Evolutionary conservation across 2,113 vertebrate species (phyloP), one percentile per base, ranked within the genome.

Genomic region (Cervus canadensis): DNA sequence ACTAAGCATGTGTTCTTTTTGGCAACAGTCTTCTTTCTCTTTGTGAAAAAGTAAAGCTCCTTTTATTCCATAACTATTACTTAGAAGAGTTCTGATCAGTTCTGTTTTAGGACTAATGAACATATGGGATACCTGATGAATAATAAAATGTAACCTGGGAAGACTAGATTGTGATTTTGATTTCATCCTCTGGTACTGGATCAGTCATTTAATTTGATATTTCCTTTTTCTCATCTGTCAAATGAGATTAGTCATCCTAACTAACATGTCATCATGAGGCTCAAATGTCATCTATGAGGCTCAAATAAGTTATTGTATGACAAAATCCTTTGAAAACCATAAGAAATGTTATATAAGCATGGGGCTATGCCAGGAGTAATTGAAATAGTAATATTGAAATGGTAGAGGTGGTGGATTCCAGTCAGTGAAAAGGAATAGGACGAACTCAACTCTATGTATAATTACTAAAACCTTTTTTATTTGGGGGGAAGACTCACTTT

Each of bases 1-100:
- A 96, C 91, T 97, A 95, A 92, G 36, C 60, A 0, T 96, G 96
- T 60, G 15, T 96, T 96, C 95, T 91, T 97, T 89, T 97, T 98
- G 89, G 40, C 87, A 96, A 94, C 89, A 90, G 0, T 97, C 74
- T 92, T 83, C 57, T 89, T 97, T 82, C 95, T 97, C 64, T 96
- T 98, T 97, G 89, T 97, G 94, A 92, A 91, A 93, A 93, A 95
- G 36, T 67, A 43, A 87, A 89, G 13, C n/a, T 92, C 59, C 36
- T 56, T 50, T 28, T 97, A 36, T 97, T 82, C 67, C 12, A 21
- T 59, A 50, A 78, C 93, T 92, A 7, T 59, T 97, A 93, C 14
- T 95, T 98, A 56, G 2, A 52, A 94, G 87, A 91, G 91, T 45
- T 97, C 98, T 85, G 26, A 62, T 97, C 33, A 89, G 52, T 96